Percentiles rank a stretch among this genome's conserved stretches.
Conservation (phyloP, 2,113 vertebrate species). For the Macquaria ambigua region DNA sequence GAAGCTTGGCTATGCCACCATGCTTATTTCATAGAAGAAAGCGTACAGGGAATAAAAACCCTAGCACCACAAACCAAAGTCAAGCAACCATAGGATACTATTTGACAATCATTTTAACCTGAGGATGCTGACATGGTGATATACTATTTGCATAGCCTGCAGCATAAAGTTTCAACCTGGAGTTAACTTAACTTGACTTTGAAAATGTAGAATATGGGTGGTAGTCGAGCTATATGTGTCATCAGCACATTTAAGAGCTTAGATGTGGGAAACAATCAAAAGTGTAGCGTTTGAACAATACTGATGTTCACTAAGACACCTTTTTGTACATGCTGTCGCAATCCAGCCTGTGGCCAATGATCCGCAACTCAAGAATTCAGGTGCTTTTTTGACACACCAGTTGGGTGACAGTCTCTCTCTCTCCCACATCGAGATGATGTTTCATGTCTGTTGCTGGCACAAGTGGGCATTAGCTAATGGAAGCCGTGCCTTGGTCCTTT, state of each 20-base stretch:
- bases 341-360: conserved; percentile 34
- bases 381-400: conserved; percentile 34
- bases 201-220: background rate
- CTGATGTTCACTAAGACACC: background rate
- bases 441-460: conserved; percentile 75
- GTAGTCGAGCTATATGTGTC: background rate
- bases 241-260: conserved; percentile 19
- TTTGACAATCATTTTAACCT: conserved; percentile 31
- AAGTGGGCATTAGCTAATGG: conserved; percentile 88
- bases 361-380: conserved; percentile 23
- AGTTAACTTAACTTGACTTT: conserved; percentile 41
- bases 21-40: conserved; percentile 50
- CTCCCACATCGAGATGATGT: conserved; percentile 45
- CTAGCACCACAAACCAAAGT: conserved; percentile 34
- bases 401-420: conserved; percentile 43
- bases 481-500: conserved; percentile 84
- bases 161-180: conserved; percentile 13
- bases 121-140: conserved; percentile 18
- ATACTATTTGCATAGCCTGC: conserved; percentile 6
- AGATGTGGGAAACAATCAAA: background rate
- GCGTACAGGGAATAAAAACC: background rate
- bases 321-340: conserved; percentile 15
- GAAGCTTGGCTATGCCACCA: conserved; percentile 63
- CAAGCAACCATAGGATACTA: background rate
- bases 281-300: background rate